Base-by-base conservation (phyloP, 2,113 vertebrate genomes). In the Prionailurus bengalensis region DNA sequence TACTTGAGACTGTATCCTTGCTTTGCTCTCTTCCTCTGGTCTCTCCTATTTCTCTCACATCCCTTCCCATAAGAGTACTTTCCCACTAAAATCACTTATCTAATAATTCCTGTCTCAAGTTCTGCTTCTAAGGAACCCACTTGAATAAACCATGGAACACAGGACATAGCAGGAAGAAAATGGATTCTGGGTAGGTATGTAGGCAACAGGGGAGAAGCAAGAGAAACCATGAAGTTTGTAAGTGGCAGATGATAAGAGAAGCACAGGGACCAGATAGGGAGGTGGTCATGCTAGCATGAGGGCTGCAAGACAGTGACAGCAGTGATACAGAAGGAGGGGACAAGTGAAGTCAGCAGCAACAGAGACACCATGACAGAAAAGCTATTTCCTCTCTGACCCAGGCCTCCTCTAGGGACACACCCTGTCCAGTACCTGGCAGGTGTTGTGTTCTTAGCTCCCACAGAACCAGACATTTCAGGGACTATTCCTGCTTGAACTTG, bases 401-500 rank as follows among this genome's bases (percentile, higher is more conserved):
- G 45, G 51, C 58, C 83, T 95, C 79, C 82, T 36, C 73, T 3
- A 6, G 39, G 61, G 68, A 90, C 95, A 92, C 90, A 36, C 95
- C 95, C 92, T 55, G 89, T 74, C 51, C 85, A 55, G 27, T 25
- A 81, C 71, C 93, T 80, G 42, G 25, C 25, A 9, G 63, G 71
- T 79, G 58, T 51, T 91, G 48, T 86, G 76, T 48, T 94, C 61
- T 92, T 88, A 85, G 68, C 78, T 94, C 39, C 53, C 70, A 55
- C 76, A 89, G 53, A 97, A 96, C 76, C 88, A 97, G 96, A 93
- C 92, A 51, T 89, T 97, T 96, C 95, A 79, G 74, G 80, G 66
- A 91, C 78, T 66, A 14, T 73, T 96, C 97, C 58, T 98, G 98
- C 82, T 97, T 96, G 92, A 96, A 97, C 97, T 96, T 98, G 97